Base-by-base conservation (phyloP, 2,888 invertebrate species). In the Branchipolynoe longqiensis region DNA sequence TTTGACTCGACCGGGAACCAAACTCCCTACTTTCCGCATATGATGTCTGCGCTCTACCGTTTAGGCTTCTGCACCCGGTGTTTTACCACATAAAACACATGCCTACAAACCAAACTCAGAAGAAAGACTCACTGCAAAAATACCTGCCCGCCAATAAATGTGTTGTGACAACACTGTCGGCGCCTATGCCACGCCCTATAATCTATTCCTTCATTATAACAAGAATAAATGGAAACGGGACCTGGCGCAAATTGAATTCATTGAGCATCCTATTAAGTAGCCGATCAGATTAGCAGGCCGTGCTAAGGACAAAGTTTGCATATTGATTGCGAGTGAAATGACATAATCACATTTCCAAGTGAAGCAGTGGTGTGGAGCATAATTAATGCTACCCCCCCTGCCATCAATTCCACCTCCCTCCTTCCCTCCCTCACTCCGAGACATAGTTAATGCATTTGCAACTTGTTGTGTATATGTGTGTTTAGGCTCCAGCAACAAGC, bases 281-380 rank as follows among this genome's bases (percentile, higher is more conserved):
- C 38, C 69, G 38, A 69, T 69, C 69, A n/a, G 69, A 69, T 69
- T 69, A 69, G 69, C 38, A 36, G 69, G 36, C 69, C 14, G 22
- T n/a, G 38, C 69, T 69, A 36, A 69, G 69, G 38, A 69, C 69
- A 69, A 69, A 69, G 69, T 69, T 69, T 69, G 69, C 69, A 69
- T 69, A 69, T 69, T 69, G 33, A 69, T 69, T 69, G 69, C 36
- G 25, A 69, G 69, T 69, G 69, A 69, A 69, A 69, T 69, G 69
- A 38, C 22, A 38, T 69, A 69, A 69, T 69, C 69, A 69, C 36
- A 36, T 69, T 69, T 38, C 18, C 69, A 62, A 62, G 3, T 28
- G 62, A 31, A 62, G 62, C 25, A 25, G 36, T 18, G 38, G 14
- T 33, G 4, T 33, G 38, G 8, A 69, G 69, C 38, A 38, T 69